Percentiles rank a stretch among this genome's conserved stretches.
phyloP scores from a whole-genome alignment of 2,888 invertebrate genomes.

The Boloria selene region DNA sequence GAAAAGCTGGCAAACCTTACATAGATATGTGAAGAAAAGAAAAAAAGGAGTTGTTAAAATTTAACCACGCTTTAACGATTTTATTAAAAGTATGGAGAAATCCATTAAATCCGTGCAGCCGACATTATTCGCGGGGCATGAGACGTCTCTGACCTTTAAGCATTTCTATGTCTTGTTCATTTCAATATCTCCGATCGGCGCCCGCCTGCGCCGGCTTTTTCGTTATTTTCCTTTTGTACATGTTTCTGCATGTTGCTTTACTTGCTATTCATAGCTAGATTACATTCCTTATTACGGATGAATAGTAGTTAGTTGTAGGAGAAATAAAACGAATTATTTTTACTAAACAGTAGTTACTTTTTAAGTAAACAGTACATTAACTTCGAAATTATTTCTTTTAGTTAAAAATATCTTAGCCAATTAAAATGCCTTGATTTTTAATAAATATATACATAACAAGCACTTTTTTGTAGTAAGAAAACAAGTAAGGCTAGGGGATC shows the following conservation, averaged over 20 bases:
- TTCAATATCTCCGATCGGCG: constrained; percentile 44
- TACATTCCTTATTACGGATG: not conserved
- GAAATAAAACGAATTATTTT: too few species aligned
- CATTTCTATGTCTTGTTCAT: constrained; percentile 45
- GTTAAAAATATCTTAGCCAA: too few species aligned
- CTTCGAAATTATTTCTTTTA: too few species aligned
- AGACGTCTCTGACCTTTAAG: constrained; percentile 47
- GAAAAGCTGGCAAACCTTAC: too few species aligned
- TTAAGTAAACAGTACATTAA: too few species aligned
- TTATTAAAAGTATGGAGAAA: constrained; percentile 18
- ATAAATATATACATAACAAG: too few species aligned
- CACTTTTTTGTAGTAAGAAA: too few species aligned
- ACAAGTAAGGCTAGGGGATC: too few species aligned
- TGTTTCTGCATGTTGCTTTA: constrained; percentile 22
- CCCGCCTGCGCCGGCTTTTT: constrained; percentile 27
- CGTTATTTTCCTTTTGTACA: constrained; percentile 35
- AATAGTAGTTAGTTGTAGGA: too few species aligned
- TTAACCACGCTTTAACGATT: not conserved
- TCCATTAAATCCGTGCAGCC: constrained; percentile 25
- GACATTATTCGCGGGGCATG: constrained; percentile 44
- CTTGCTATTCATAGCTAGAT: constrained; percentile 3
- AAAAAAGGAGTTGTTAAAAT: constrained; percentile 4
- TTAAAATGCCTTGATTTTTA: too few species aligned
- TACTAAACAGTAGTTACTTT: too few species aligned
- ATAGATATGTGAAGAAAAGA: not conserved